Conservation (phyloP, 1,140 invertebrate genomes). For the Solenopsis invicta region DNA sequence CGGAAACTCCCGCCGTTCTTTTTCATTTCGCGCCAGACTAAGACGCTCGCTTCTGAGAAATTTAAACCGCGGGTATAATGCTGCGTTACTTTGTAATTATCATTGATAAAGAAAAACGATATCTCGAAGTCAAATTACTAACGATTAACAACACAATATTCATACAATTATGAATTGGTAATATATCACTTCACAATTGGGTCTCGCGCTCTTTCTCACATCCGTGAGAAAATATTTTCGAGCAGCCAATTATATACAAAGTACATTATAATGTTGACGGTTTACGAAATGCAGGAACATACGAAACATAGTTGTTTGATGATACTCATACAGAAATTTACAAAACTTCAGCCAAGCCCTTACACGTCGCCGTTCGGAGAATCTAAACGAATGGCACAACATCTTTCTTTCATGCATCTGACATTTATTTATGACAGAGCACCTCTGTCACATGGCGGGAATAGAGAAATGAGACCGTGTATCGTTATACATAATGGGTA, state of each 20-base stretch:
- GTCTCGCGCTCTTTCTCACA: not conserved
- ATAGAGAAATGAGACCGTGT: slow-evolving; percentile 43
- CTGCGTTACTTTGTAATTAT: slow-evolving; percentile 11
- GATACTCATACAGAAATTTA: not conserved
- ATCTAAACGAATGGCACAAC: not conserved
- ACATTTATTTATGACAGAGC: slow-evolving; percentile 2
- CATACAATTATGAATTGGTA: not conserved
- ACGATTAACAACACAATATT: not conserved
- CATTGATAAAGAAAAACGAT: not conserved
- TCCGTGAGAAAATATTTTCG: slow-evolving; percentile 15
- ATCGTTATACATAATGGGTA: slow-evolving; percentile 39
- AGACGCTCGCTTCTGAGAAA: not conserved
- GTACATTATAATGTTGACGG: not conserved
- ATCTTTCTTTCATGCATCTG: slow-evolving; percentile 19
- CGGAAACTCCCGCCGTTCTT: not conserved
- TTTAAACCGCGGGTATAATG: not conserved
- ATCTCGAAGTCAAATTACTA: not conserved
- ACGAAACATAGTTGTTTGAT: not conserved
- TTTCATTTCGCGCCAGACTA: no score
- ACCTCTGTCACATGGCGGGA: slow-evolving; percentile 6
- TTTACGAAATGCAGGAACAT: not conserved
- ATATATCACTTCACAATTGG: not conserved
- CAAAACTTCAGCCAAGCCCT: not conserved
- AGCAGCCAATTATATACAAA: not conserved
- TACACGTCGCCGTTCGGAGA: not conserved